Evolutionary conservation across 2,888 invertebrate genomes (phyloP).

Genomic region (Hypena proboscidalis): DNA sequence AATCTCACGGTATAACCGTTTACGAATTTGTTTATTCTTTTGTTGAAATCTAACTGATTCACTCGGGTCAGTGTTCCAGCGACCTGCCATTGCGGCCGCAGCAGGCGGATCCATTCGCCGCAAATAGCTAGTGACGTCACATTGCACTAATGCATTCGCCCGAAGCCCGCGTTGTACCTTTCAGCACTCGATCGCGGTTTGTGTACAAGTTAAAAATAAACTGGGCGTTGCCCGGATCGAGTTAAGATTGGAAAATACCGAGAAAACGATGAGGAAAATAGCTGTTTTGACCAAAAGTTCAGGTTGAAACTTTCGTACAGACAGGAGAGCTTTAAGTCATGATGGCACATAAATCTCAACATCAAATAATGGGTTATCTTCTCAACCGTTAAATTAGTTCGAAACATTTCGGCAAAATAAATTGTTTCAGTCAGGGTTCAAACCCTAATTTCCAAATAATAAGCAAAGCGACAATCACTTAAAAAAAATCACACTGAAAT

Average conservation of each 20-base stretch:
- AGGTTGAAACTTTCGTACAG: too few relatives aligned
- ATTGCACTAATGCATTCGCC: conserved; percentile 17
- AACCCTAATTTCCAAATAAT: too few relatives aligned
- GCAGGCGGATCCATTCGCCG: background rate
- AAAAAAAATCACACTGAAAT: too few relatives aligned
- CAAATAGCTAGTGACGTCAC: conserved; percentile 12
- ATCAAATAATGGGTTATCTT: too few relatives aligned
- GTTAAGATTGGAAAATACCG: conserved; percentile 14
- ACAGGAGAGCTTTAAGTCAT: too few relatives aligned
- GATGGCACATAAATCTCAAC: too few relatives aligned
- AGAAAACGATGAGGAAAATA: conserved; percentile 2
- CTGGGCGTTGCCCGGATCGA: conserved; percentile 9
- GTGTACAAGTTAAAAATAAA: conserved; percentile 13
- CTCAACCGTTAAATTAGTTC: too few relatives aligned
- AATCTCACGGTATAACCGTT: background rate
- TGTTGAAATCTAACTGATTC: conserved; percentile 1
- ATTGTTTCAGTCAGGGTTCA: too few relatives aligned
- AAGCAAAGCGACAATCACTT: too few relatives aligned
- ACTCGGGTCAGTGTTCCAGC: conserved; percentile 6
- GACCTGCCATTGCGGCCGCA: background rate
- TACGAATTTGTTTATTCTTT: too few relatives aligned
- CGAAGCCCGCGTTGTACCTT: conserved; percentile 12
- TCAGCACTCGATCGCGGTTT: conserved; percentile 14
- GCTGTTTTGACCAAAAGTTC: background rate
- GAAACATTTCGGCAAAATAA: too few relatives aligned